Percentiles rank a stretch among this genome's conserved stretches.
phyloP scores from a whole-genome alignment of 2,888 invertebrate genomes.

The Chrysopilus asiliformis region DNA sequence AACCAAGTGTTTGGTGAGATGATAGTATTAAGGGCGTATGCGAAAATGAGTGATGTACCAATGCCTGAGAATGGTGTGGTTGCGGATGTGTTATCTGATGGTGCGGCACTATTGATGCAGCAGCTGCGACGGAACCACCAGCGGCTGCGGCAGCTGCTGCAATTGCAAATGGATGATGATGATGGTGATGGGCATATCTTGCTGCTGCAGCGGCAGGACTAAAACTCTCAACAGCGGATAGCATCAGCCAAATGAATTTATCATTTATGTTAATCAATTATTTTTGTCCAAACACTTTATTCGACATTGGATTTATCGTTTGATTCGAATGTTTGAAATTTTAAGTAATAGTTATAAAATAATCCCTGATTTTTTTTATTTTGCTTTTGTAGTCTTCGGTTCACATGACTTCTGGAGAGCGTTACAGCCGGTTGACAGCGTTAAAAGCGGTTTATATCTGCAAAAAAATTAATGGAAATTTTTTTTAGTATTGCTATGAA shows the following conservation, averaged over 20 bases:
- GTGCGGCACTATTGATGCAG: constrained; percentile 14
- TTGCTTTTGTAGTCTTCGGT: too few relatives aligned
- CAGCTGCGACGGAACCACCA: constrained; percentile 19
- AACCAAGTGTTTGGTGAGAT: neutral
- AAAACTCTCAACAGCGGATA: constrained; percentile 25
- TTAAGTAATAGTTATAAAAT: too few relatives aligned
- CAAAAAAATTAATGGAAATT: too few relatives aligned
- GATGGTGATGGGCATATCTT: constrained; percentile 18
- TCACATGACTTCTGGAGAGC: too few relatives aligned
- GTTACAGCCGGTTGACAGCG: too few relatives aligned
- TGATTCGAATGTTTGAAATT: too few relatives aligned
- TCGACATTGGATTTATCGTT: too few relatives aligned
- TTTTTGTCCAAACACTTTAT: too few relatives aligned
- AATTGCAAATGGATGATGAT: constrained; percentile 21
- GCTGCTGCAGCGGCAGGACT: constrained; percentile 21
- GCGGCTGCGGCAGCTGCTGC: constrained; percentile 19
- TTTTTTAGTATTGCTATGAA: too few relatives aligned
- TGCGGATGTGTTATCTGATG: constrained; percentile 5
- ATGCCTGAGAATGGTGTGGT: constrained; percentile 3
- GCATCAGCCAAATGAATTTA: constrained; percentile 18
- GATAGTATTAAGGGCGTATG: neutral
- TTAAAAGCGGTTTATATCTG: too few relatives aligned
- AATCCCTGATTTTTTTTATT: too few relatives aligned
- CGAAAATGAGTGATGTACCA: neutral
- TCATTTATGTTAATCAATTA: too few relatives aligned